Conservation (phyloP, 2,888 invertebrate species). For the Conistra vaccinii region DNA sequence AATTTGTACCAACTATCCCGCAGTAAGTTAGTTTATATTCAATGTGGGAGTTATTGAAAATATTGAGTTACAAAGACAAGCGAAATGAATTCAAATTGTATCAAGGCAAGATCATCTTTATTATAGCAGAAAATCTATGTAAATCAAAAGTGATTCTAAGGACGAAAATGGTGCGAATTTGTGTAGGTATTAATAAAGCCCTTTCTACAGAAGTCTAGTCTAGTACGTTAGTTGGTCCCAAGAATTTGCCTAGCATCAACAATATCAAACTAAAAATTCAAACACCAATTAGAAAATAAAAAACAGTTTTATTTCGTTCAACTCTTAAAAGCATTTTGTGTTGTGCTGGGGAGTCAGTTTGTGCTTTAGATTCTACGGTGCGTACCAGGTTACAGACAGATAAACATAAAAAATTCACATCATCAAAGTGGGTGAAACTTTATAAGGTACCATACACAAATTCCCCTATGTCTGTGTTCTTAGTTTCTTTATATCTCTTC, state of each 20-base stretch:
- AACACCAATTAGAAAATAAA: slow-evolving; percentile 57
- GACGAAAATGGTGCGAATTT: slow-evolving; percentile 85
- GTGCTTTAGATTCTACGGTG: slow-evolving; percentile 82
- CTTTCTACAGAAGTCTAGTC: slow-evolving; percentile 64
- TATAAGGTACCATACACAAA: slow-evolving; percentile 91
- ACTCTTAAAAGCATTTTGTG: slow-evolving; percentile 68
- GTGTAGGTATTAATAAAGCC: slow-evolving; percentile 89
- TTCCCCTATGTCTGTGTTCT: slow-evolving; percentile 84
- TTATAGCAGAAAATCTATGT: slow-evolving; percentile 57
- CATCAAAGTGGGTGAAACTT: slow-evolving; percentile 89
- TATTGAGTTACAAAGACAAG: slow-evolving; percentile 54
- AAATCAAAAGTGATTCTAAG: slow-evolving; percentile 62
- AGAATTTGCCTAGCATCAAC: slow-evolving; percentile 50
- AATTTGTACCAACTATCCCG: slow-evolving; percentile 59
- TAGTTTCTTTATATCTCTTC: slow-evolving; percentile 66
- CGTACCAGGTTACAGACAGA: slow-evolving; percentile 80
- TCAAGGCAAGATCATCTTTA: slow-evolving; percentile 47
- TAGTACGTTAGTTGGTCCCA: slow-evolving; percentile 42
- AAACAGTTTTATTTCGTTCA: slow-evolving; percentile 44
- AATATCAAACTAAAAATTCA: slow-evolving; percentile 41
- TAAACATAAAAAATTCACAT: slow-evolving; percentile 79
- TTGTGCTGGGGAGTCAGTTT: slow-evolving; percentile 63
- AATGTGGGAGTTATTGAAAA: slow-evolving; percentile 47
- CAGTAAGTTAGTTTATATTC: slow-evolving; percentile 57
- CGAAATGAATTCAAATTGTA: slow-evolving; percentile 52